Percentiles rank a stretch among this genome's conserved stretches.
phyloP scores from a whole-genome alignment of 2,888 invertebrate genomes.

The Ferrisia virgata region DNA sequence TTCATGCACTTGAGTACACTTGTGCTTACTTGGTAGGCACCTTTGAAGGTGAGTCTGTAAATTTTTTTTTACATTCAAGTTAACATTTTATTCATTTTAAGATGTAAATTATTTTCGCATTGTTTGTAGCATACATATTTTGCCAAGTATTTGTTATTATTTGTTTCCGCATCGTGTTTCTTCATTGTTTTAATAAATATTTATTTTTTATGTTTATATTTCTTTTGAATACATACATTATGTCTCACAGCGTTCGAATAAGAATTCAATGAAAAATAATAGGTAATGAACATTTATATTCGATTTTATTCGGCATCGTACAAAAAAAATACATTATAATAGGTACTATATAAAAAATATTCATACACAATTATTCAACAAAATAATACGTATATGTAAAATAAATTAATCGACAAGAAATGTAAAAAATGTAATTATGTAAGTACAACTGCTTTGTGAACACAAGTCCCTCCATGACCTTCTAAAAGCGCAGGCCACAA shows the following conservation, averaged over 20 bases:
- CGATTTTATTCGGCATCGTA: neutral
- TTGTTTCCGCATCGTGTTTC: constrained; percentile 10
- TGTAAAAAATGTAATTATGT: constrained; percentile 58
- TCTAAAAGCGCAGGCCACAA: constrained; percentile 84
- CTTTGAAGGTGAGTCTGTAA: neutral
- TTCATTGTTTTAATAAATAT: constrained; percentile 16
- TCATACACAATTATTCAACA: constrained; percentile 9
- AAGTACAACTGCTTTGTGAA: constrained; percentile 80
- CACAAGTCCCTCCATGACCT: constrained; percentile 64
- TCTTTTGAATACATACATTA: neutral
- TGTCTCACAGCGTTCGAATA: neutral
- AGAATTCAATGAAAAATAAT: neutral
- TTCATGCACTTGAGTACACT: neutral
- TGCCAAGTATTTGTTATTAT: neutral
- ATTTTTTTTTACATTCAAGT: neutral
- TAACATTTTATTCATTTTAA: neutral
- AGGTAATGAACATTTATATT: neutral
- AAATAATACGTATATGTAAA: neutral
- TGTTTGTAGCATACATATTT: neutral
- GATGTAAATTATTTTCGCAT: neutral
- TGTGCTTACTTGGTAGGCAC: neutral
- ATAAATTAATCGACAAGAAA: neutral
- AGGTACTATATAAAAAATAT: neutral
- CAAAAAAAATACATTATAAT: constrained; percentile 16
- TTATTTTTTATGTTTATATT: neutral